phyloP scores from a whole-genome alignment of 1,140 invertebrate species.

The Varroa destructor region DNA sequence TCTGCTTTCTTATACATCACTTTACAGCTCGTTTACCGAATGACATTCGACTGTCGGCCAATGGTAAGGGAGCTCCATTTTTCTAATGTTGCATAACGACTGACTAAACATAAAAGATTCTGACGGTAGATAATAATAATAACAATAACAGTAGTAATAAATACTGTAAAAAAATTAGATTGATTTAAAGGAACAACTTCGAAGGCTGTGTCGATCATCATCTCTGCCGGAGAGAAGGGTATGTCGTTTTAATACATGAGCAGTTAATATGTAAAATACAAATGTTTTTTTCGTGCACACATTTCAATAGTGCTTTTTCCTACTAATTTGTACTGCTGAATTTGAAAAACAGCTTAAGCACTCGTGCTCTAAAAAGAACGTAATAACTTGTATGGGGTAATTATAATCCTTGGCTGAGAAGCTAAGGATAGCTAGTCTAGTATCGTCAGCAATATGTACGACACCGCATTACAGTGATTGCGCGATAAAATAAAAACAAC shows the following conservation, averaged over 20 bases:
- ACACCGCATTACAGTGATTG: not conserved
- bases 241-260: not conserved
- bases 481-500: not conserved
- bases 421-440: too few species aligned
- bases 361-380: not conserved
- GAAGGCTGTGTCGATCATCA: conserved; percentile 16
- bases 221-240: conserved; percentile 5
- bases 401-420: too few species aligned
- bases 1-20: too few species aligned
- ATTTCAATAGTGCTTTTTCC: not conserved
- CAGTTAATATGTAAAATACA: not conserved
- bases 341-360: not conserved
- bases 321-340: not conserved
- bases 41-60: too few species aligned
- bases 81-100: too few species aligned
- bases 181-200: conserved; percentile 5
- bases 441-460: not conserved
- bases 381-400: not conserved
- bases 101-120: too few species aligned
- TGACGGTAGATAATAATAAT: too few species aligned
- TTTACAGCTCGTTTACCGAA: too few species aligned
- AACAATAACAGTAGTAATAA: too few species aligned
- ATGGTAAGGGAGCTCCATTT: too few species aligned
- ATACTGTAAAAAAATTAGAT: not conserved
- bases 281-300: not conserved